These are phyloP conservation scores for Linepithema humile DNA, from an alignment of 1,140 invertebrate genomes.

Conservation along the genomic window DNA sequence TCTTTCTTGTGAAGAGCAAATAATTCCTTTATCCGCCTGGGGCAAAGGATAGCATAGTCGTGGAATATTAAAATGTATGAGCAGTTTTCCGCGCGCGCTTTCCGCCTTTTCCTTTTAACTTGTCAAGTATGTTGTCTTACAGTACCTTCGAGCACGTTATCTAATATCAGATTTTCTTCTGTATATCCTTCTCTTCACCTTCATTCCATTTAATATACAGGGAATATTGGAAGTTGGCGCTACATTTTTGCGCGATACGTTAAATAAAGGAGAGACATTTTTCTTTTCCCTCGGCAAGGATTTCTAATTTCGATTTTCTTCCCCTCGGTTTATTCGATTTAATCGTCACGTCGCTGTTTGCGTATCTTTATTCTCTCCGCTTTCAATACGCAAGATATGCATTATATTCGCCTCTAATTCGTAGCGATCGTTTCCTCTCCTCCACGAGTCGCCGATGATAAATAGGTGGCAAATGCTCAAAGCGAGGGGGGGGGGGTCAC, in stretches of 20 bases:
- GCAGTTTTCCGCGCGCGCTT: constrained; percentile 49
- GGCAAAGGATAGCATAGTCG: constrained; percentile 39
- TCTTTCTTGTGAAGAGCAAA: constrained; percentile 36
- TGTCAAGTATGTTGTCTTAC: constrained; percentile 53
- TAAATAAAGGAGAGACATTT: no score
- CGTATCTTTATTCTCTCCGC: neutral
- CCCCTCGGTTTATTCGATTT: no score
- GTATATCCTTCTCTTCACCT: constrained; percentile 25
- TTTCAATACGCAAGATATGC: neutral
- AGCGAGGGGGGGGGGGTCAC: neutral
- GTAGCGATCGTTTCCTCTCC: neutral
- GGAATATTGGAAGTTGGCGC: constrained; percentile 1
- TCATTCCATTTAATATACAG: constrained; percentile 18
- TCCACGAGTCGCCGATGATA: neutral
- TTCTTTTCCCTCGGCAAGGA: no score
- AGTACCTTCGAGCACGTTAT: constrained; percentile 46
- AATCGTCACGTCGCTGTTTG: neutral
- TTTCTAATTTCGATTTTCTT: no score
- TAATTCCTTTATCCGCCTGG: constrained; percentile 49
- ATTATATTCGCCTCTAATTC: constrained; percentile 16
- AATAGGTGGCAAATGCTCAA: constrained; percentile 29
- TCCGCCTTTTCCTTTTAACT: constrained; percentile 44
- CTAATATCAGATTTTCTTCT: constrained; percentile 52
- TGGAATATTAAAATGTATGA: constrained; percentile 61
- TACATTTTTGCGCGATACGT: neutral